These are phyloP conservation scores for Germaria angustata DNA, from an alignment of 2,888 invertebrate species.

Conservation along the genomic window DNA sequence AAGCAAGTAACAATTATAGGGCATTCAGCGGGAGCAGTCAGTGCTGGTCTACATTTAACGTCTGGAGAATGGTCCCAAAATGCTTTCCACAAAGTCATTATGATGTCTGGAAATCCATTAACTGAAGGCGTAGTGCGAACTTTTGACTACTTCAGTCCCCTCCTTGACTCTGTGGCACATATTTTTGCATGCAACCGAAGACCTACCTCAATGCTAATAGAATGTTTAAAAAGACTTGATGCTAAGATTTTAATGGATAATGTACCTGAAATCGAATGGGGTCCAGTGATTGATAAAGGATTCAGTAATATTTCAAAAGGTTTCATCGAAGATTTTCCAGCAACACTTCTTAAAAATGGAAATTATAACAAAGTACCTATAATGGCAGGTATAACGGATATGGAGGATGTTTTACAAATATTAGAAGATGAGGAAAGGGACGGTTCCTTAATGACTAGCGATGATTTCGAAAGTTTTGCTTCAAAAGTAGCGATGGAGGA, in stretches of 20 bases:
- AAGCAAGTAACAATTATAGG: conserved; percentile 89
- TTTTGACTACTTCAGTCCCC: conserved; percentile 83
- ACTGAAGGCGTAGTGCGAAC: conserved; percentile 83
- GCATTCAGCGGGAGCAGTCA: conserved; percentile 89
- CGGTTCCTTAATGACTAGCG: conserved; percentile 82
- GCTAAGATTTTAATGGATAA: conserved; percentile 83
- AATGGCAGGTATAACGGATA: conserved; percentile 89
- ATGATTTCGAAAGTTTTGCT: conserved; percentile 83
- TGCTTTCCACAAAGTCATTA: conserved; percentile 86
- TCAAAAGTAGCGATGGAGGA: conserved; percentile 84
- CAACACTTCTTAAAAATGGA: conserved; percentile 83
- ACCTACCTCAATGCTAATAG: conserved; percentile 85
- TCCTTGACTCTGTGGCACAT: conserved; percentile 84
- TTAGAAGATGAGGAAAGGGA: conserved; percentile 80
- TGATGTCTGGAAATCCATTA: conserved; percentile 89
- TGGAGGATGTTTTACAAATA: conserved; percentile 87
- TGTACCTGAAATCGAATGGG: conserved; percentile 85
- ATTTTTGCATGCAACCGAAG: conserved; percentile 86
- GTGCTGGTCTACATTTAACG: conserved; percentile 88
- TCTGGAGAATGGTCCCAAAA: conserved; percentile 84
- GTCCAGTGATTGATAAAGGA: conserved; percentile 87
- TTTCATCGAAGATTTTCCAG: conserved; percentile 86
- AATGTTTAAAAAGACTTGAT: conserved; percentile 85
- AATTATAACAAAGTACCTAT: conserved; percentile 86
- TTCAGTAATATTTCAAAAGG: conserved; percentile 84